Base-by-base conservation (phyloP, 2,888 invertebrate genomes). In the Branchipolynoe longqiensis region DNA sequence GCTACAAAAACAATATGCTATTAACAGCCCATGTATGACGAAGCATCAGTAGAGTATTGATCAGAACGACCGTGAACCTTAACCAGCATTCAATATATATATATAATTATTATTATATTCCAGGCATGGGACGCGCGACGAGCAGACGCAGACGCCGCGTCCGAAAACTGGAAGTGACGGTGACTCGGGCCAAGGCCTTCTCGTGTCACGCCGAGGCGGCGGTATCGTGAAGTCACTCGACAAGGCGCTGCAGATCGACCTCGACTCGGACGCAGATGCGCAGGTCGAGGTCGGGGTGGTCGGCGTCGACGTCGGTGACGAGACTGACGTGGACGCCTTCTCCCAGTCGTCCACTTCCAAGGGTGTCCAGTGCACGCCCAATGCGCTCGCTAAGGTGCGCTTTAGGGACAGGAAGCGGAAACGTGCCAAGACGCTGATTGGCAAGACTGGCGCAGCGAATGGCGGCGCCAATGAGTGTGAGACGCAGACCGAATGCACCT, bases 71-170 rank as follows among this genome's bases (percentile, higher is more conserved):
- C n/a, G n/a, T n/a, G n/a, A n/a, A n/a, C n/a, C n/a, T n/a, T n/a
- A n/a, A n/a, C n/a, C n/a, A n/a, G n/a, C n/a, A n/a, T n/a, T n/a
- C n/a, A n/a, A n/a, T n/a, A n/a, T n/a, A n/a, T 54, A 18, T 12
- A 54, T 18, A n/a, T n/a, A n/a, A n/a, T n/a, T 64, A 22, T n/a
- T 33, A 12, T 36, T 33, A 12, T 73, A 3, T 31, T 36, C 38
- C 73, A 82, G 82, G 58, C 56, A 69, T 25, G 8, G 69, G n/a
- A 84, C 84, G 12, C 48, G 59, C 22, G 62, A 84, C 64, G 84
- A 84, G 73, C 48, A 84, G 84, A 84, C 84, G 31, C 84, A 84
- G 54, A 84, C 84, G 41, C 64, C 59, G 48, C 48, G 69, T 48
- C 78, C 25, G 0, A 78, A 78, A 25, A 48, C n/a, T 25, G 84